These are phyloP conservation scores for Oophaga pumilio DNA, from an alignment of 2,113 vertebrate species.

Conservation along the genomic window DNA sequence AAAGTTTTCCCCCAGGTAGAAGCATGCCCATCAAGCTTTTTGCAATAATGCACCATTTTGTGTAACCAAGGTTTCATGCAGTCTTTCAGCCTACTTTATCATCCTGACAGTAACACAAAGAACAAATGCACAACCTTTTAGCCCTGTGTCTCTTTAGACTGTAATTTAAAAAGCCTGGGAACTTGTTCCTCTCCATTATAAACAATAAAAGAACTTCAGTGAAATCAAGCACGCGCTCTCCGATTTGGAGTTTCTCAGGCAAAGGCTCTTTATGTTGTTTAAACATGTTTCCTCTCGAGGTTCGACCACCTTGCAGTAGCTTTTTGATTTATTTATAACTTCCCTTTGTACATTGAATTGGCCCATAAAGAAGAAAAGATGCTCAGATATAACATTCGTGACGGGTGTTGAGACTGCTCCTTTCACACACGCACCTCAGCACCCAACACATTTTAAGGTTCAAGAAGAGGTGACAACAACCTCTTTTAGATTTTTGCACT, in stretches of 20 bases:
- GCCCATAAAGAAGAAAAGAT: slow-evolving; percentile 1
- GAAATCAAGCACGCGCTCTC: slow-evolving; percentile 56
- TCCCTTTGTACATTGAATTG: slow-evolving; percentile 30
- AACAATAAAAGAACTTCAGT: slow-evolving; percentile 54
- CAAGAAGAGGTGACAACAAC: neutral
- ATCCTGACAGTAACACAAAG: slow-evolving; percentile 57
- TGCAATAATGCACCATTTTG: slow-evolving; percentile 53
- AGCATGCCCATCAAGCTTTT: slow-evolving; percentile 30
- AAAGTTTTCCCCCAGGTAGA: slow-evolving; percentile 50
- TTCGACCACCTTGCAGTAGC: slow-evolving; percentile 52
- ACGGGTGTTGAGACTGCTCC: neutral
- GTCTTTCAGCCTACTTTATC: slow-evolving; percentile 59
- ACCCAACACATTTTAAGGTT: neutral
- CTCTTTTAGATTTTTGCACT: neutral
- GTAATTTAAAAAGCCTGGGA: slow-evolving; percentile 61
- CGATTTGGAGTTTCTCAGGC: slow-evolving; percentile 56
- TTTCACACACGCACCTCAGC: slow-evolving; percentile 5
- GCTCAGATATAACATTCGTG: neutral
- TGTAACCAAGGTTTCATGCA: slow-evolving; percentile 57
- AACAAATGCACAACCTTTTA: slow-evolving; percentile 62
- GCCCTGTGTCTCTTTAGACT: slow-evolving; percentile 60
- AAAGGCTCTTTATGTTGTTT: slow-evolving; percentile 49
- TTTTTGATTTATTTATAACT: slow-evolving; percentile 46
- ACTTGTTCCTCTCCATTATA: slow-evolving; percentile 57
- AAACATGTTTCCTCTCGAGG: slow-evolving; percentile 54